Evolutionary conservation across 2,113 vertebrate genomes (phyloP).

Genomic region (Muscicapa adusta): DNA sequence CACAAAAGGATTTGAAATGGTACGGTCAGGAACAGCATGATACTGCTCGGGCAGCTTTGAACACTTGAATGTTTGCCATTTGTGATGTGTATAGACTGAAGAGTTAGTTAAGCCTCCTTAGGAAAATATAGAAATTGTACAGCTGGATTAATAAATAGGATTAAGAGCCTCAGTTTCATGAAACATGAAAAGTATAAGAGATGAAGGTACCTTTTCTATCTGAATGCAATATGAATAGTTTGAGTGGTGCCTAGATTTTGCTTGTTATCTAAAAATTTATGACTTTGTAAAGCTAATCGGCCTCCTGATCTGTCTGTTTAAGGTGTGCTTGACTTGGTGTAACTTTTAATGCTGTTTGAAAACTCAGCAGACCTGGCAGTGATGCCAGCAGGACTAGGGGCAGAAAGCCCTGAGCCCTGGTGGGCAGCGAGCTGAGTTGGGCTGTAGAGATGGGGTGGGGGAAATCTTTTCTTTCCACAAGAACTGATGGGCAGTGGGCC

Average conservation of each 20-base stretch:
- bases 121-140: neutral
- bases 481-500: neutral
- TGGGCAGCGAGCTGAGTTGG: neutral
- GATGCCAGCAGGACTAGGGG: neutral
- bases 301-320: neutral
- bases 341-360: neutral
- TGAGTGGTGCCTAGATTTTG: neutral
- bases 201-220: accelerated
- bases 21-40: neutral
- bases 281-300: neutral
- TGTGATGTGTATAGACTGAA: neutral
- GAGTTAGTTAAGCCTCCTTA: neutral
- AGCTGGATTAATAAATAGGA: neutral
- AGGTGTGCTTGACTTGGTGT: neutral
- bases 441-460: neutral
- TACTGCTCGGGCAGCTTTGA: neutral
- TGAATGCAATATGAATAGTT: neutral
- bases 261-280: neutral
- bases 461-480: accelerated
- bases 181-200: neutral
- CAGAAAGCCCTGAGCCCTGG: neutral
- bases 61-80: neutral
- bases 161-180: neutral
- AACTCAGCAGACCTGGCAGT: neutral
- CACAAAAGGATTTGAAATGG: neutral